Percentiles rank a stretch among this genome's conserved stretches.
These are phyloP conservation scores for Karalla daura DNA, from an alignment of 2,797 vertebrate species.

Conservation along the genomic window DNA sequence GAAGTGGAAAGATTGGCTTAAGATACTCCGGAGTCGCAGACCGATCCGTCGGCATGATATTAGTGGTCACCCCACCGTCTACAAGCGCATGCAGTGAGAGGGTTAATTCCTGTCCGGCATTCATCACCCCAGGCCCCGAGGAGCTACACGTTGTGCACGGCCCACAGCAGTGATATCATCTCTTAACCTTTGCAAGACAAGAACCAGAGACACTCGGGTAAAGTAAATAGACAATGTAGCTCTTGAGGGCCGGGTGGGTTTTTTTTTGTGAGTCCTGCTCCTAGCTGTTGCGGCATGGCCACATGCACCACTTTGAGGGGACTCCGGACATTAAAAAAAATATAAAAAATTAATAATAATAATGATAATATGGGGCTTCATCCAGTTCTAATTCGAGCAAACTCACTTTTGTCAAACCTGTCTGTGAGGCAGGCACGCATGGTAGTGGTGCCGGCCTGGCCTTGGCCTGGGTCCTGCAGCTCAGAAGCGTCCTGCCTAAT, in stretches of 20 bases:
- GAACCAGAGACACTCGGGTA: constrained; percentile 27
- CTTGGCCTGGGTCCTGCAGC: constrained; percentile 79
- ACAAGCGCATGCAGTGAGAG: constrained; percentile 76
- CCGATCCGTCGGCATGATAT: constrained; percentile 15
- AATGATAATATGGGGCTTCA: constrained; percentile 65
- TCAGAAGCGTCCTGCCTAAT: constrained; percentile 86
- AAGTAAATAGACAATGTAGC: constrained; percentile 56
- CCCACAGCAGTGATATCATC: constrained; percentile 35
- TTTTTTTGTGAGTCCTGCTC: constrained; percentile 55
- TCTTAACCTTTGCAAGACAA: constrained; percentile 46
- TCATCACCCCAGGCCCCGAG: constrained; percentile 72
- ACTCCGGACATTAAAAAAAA: constrained; percentile 60
- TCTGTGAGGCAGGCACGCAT: constrained; percentile 83
- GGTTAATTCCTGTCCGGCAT: constrained; percentile 55
- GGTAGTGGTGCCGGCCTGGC: constrained; percentile 73
- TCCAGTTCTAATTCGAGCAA: constrained; percentile 72
- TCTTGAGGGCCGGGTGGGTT: constrained; percentile 77
- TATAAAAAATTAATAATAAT: too few species aligned
- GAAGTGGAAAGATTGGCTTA: not conserved
- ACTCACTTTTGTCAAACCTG: constrained; percentile 90
- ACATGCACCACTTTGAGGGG: constrained; percentile 83
- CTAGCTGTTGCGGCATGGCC: constrained; percentile 44
- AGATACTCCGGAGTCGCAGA: constrained; percentile 12
- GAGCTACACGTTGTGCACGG: constrained; percentile 70
- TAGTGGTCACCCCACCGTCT: constrained; percentile 26